Evolutionary conservation across 2,797 vertebrate species (phyloP).

Genomic region (Orientallactaga sibirica): DNA sequence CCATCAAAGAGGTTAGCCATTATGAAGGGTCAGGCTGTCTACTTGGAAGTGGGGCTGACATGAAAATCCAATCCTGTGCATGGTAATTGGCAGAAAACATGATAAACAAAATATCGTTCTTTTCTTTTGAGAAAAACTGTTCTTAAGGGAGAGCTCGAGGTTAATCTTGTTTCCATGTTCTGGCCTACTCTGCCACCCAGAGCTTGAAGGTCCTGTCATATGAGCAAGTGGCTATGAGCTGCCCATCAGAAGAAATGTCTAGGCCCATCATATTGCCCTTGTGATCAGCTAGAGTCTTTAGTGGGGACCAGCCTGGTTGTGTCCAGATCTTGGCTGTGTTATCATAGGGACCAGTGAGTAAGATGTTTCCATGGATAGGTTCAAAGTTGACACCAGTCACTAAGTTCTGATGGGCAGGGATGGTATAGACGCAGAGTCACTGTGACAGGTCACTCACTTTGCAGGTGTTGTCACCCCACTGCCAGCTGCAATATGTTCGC

Average conservation of each 20-base stretch:
- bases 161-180: not conserved
- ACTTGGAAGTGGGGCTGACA: not conserved
- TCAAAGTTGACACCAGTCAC: conserved; percentile 96
- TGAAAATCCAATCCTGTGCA: not conserved
- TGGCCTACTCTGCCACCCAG: conserved; percentile 94
- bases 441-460: conserved; percentile 98
- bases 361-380: conserved; percentile 95
- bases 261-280: conserved; percentile 99
- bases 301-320: conserved; percentile 96
- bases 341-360: conserved; percentile 96
- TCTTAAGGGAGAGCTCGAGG: conserved; percentile 3
- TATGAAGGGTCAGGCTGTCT: not conserved
- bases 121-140: conserved; percentile 64
- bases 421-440: conserved; percentile 96
- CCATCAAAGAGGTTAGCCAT: conserved; percentile 17
- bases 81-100: conserved; percentile 66
- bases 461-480: conserved; percentile 96
- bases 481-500: conserved; percentile 95
- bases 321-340: conserved; percentile 98
- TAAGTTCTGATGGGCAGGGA: conserved; percentile 97
- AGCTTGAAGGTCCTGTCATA: conserved; percentile 98
- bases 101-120: conserved; percentile 62
- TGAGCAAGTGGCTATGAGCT: conserved; percentile 97
- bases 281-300: conserved; percentile 96
- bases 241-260: conserved; percentile 95